Percentiles rank a stretch among this genome's conserved stretches.
These are phyloP conservation scores for Anthophora plumipes DNA, from an alignment of 2,888 invertebrate genomes.

Conservation along the genomic window DNA sequence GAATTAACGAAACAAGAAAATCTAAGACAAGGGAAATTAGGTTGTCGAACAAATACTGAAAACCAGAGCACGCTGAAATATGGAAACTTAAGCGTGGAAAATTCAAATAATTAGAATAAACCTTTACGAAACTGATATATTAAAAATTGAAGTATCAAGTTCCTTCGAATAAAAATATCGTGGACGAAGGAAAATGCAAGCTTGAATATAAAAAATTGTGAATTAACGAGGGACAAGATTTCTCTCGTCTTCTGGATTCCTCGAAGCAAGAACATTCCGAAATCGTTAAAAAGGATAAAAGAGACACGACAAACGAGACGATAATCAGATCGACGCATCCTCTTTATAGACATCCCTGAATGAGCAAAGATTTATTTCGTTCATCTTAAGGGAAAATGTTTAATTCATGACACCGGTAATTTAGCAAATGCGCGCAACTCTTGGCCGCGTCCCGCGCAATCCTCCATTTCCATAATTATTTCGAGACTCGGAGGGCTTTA, in stretches of 20 bases:
- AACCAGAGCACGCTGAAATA: neutral
- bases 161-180: neutral
- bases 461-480: constrained; percentile 51
- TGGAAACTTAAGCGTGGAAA: too few relatives aligned
- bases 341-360: constrained; percentile 9
- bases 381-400: constrained; percentile 23
- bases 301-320: neutral
- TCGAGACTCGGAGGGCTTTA: constrained; percentile 42
- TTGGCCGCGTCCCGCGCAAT: constrained; percentile 1
- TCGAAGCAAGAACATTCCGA: too few relatives aligned
- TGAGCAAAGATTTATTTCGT: constrained; percentile 46
- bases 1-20: neutral
- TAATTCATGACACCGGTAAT: constrained; percentile 46
- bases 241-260: too few relatives aligned
- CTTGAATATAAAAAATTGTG: neutral
- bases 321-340: constrained; percentile 11
- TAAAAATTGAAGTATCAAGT: neutral
- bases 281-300: too few relatives aligned
- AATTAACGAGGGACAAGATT: too few relatives aligned
- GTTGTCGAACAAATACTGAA: neutral
- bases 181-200: neutral
- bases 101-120: neutral
- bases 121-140: too few relatives aligned
- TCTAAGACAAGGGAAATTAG: neutral
- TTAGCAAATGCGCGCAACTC: constrained; percentile 38